phyloP scores from a whole-genome alignment of 1,140 invertebrate genomes.

The Brachionus paranguensis region DNA sequence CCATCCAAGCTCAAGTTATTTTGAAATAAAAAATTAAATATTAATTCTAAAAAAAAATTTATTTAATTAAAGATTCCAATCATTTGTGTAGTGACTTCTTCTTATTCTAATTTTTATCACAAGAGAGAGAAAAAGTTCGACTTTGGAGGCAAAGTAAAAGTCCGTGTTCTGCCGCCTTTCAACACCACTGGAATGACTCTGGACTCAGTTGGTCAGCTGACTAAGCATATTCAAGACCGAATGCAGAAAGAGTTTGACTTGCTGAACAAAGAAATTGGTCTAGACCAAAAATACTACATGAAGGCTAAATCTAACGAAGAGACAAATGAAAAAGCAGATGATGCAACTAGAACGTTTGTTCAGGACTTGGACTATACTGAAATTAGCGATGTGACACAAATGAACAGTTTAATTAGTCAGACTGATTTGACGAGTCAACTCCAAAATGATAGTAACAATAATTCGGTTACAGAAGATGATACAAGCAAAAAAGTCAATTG shows the following conservation, averaged over 20 bases:
- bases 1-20: slow-evolving; percentile 67
- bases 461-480: slow-evolving; percentile 9
- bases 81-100: slow-evolving; percentile 25
- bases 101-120: slow-evolving; percentile 24
- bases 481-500: neutral
- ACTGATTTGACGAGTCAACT: neutral
- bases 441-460: slow-evolving; percentile 27
- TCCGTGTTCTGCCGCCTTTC: slow-evolving; percentile 28
- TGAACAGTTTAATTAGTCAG: slow-evolving; percentile 16
- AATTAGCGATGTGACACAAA: neutral
- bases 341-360: neutral
- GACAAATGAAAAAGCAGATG: neutral
- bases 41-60: neutral
- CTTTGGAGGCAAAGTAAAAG: slow-evolving; percentile 1
- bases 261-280: slow-evolving; percentile 7
- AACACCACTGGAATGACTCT: neutral
- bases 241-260: slow-evolving; percentile 35
- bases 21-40: neutral
- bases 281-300: neutral
- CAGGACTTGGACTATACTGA: slow-evolving; percentile 7
- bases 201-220: neutral
- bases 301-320: neutral
- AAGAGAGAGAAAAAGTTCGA: slow-evolving; percentile 38
- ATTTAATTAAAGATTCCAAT: neutral
- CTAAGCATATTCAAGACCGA: slow-evolving; percentile 19